Percentiles rank a stretch among this genome's conserved stretches.
These are phyloP conservation scores for Limnothrissa miodon DNA, from an alignment of 2,113 vertebrate genomes.

Conservation along the genomic window DNA sequence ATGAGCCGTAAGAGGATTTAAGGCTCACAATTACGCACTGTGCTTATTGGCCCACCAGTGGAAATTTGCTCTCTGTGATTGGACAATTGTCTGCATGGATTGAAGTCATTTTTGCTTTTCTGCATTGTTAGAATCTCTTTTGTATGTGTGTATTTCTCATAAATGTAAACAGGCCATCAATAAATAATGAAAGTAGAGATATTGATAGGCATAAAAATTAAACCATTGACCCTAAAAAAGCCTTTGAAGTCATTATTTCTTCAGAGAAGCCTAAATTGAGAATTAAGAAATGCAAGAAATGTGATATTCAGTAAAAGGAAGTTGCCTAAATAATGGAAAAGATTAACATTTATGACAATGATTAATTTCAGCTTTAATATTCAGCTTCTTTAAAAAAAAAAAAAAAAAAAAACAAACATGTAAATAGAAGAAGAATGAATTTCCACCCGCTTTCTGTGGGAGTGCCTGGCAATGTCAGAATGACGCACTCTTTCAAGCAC, in stretches of 20 bases:
- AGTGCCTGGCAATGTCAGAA: neutral
- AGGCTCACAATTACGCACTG: neutral
- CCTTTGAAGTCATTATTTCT: neutral
- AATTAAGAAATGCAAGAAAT: neutral
- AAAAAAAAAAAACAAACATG: neutral
- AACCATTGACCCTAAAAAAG: neutral
- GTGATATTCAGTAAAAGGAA: too few relatives aligned
- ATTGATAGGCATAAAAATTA: neutral
- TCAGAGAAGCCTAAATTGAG: neutral
- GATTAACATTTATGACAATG: neutral
- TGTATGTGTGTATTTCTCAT: neutral
- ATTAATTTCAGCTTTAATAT: neutral
- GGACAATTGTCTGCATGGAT: neutral
- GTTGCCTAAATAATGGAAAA: too few relatives aligned
- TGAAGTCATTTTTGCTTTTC: neutral
- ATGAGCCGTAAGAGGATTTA: neutral
- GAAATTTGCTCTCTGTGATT: neutral
- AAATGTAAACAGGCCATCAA: neutral
- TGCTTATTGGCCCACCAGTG: neutral
- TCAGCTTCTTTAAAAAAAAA: too few relatives aligned
- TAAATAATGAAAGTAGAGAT: neutral
- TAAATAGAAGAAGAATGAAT: neutral
- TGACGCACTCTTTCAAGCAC: neutral
- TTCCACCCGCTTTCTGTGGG: neutral
- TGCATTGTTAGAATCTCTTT: neutral